Evolutionary conservation across 2,113 vertebrate genomes (phyloP).

Genomic region (Ptilonorhynchus violaceus): DNA sequence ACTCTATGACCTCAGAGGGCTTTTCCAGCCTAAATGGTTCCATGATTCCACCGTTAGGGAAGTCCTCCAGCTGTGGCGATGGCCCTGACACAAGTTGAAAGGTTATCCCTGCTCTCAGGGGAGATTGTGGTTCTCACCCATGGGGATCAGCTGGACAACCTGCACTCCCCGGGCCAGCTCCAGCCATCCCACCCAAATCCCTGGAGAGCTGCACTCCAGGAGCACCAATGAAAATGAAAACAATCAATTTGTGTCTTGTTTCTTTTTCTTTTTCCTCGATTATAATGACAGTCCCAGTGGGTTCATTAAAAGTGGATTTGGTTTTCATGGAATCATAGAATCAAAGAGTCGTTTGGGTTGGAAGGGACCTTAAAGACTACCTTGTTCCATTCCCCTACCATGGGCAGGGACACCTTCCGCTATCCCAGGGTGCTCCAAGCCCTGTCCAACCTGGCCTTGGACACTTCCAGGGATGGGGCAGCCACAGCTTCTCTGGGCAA

Average conservation of each 20-base stretch:
- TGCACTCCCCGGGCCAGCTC: rapidly evolving
- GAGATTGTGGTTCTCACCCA: rapidly evolving
- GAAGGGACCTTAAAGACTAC: background rate
- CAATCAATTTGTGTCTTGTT: background rate
- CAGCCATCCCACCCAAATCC: background rate
- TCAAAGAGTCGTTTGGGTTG: background rate
- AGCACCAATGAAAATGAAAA: background rate
- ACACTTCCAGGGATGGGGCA: background rate
- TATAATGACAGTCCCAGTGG: background rate
- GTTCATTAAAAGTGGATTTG: background rate
- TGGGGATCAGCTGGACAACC: background rate
- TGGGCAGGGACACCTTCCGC: background rate
- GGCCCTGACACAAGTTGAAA: background rate
- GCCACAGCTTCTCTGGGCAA: background rate
- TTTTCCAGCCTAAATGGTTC: background rate
- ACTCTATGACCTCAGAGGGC: background rate
- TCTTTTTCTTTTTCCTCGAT: background rate
- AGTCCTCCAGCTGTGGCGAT: background rate
- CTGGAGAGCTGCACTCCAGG: background rate
- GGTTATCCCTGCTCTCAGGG: background rate
- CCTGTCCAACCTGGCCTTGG: background rate
- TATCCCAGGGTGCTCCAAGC: background rate
- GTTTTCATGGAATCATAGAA: background rate
- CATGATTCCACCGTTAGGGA: background rate
- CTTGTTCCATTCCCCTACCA: background rate